Conservation (phyloP, 2,888 invertebrate species). For the Drosophila nr. fundita region DNA sequence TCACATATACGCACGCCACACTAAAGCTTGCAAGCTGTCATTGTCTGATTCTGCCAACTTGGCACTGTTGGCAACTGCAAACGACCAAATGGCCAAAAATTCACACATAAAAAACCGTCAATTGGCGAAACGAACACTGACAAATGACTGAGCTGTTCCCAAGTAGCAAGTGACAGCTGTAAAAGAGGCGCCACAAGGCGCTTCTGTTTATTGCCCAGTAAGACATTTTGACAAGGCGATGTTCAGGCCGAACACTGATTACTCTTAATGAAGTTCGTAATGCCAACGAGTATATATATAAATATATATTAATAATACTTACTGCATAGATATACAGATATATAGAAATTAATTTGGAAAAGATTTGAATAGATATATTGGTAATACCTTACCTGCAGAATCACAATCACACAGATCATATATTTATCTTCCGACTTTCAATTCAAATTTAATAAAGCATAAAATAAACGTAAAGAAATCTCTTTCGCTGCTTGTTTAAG, state of each 20-base stretch:
- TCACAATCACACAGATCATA: background rate
- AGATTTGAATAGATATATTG: too few relatives aligned
- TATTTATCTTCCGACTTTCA: background rate
- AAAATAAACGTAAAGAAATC: background rate
- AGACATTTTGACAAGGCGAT: slow-evolving; percentile 12
- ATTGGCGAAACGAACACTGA: slow-evolving; percentile 74
- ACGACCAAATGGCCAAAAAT: slow-evolving; percentile 33
- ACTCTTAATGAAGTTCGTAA: background rate
- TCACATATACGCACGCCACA: background rate
- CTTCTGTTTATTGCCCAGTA: slow-evolving; percentile 36
- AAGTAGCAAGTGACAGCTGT: slow-evolving; percentile 10
- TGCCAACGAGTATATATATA: rapidly evolving
- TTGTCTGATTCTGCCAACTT: slow-evolving; percentile 60
- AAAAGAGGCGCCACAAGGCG: slow-evolving; percentile 9
- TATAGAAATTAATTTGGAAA: too few relatives aligned
- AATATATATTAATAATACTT: too few relatives aligned
- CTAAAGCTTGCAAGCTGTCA: slow-evolving; percentile 33
- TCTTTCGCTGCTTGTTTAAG: background rate
- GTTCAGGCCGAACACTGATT: background rate
- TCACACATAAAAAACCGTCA: slow-evolving; percentile 39
- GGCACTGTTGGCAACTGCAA: slow-evolving; percentile 31
- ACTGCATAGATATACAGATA: too few relatives aligned
- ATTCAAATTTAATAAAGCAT: background rate
- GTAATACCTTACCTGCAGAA: background rate
- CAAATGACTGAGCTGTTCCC: slow-evolving; percentile 62